A percentile compares a stretch with the other conserved stretches of the same genome.
phyloP scores from a whole-genome alignment of 2,888 invertebrate genomes.

The Parapristionchus giblindavisi region DNA sequence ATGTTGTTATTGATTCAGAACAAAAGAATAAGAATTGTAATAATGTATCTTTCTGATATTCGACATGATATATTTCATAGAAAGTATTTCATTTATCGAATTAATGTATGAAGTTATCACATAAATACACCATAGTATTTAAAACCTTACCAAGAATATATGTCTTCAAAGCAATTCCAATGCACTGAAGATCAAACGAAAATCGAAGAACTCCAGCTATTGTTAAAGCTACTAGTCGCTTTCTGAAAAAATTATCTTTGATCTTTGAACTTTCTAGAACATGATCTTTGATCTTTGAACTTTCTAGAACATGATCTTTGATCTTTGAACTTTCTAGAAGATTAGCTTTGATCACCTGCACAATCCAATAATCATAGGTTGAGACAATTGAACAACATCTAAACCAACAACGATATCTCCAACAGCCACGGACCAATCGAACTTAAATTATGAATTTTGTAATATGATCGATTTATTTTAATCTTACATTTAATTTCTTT shows the following conservation, averaged over 20 bases:
- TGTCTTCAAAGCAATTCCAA: constrained; percentile 37
- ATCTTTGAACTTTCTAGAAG: constrained; percentile 32
- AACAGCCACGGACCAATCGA: constrained; percentile 50
- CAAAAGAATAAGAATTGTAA: too few species aligned
- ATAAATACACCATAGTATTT: too few species aligned
- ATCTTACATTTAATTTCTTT: constrained; percentile 33
- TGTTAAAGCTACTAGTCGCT: constrained; percentile 18
- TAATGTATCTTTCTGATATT: too few species aligned
- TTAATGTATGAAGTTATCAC: too few species aligned
- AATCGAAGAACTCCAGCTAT: neutral
- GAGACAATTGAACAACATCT: constrained; percentile 39
- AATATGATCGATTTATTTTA: neutral
- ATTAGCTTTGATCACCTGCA: constrained; percentile 30
- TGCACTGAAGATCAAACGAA: constrained; percentile 47
- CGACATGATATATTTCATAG: too few species aligned
- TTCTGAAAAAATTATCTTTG: neutral
- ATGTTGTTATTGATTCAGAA: neutral
- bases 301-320: neutral
- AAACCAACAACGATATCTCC: constrained; percentile 50
- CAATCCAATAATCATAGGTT: constrained; percentile 45
- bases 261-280: neutral
- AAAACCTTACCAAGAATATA: constrained; percentile 9
- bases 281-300: neutral
- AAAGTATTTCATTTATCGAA: too few species aligned
- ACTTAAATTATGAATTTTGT: constrained; percentile 42